A percentile compares a stretch with the other conserved stretches of the same genome.
Evolutionary conservation across 1,140 invertebrate genomes (phyloP).

Genomic region (Drosophila tani): DNA sequence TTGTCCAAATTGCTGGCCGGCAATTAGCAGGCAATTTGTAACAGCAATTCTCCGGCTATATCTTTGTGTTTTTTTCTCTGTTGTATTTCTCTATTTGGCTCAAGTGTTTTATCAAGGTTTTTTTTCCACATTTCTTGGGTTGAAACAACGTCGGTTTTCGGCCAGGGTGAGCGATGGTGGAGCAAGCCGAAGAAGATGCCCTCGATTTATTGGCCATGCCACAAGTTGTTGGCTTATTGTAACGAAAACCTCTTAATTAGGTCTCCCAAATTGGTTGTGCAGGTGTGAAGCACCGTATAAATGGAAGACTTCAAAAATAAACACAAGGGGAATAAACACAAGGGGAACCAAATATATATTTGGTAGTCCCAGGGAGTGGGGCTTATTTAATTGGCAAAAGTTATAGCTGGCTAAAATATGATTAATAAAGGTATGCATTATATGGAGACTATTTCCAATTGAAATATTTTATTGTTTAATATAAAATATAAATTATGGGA

Average conservation of each 20-base stretch:
- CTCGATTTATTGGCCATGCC: conserved; percentile 36
- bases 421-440: not conserved
- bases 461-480: not conserved
- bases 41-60: conserved; percentile 19
- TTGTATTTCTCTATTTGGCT: conserved; percentile 11
- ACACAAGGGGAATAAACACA: not conserved
- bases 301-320: not conserved
- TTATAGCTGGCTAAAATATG: not conserved
- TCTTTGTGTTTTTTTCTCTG: not conserved
- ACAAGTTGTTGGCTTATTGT: conserved; percentile 13
- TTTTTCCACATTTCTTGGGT: conserved; percentile 11
- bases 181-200: conserved; percentile 36
- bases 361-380: no score
- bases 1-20: conserved; percentile 51
- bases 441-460: not conserved
- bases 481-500: no score
- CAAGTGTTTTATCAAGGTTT: conserved; percentile 29
- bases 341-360: not conserved
- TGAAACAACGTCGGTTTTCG: conserved; percentile 23
- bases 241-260: conserved; percentile 22
- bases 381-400: not conserved
- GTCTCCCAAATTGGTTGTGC: conserved; percentile 1
- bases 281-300: conserved; percentile 10
- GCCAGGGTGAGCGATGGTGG: conserved; percentile 19
- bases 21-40: conserved; percentile 59